phyloP scores from a whole-genome alignment of 2,797 vertebrate genomes.

The Neosalanx taihuensis region DNA sequence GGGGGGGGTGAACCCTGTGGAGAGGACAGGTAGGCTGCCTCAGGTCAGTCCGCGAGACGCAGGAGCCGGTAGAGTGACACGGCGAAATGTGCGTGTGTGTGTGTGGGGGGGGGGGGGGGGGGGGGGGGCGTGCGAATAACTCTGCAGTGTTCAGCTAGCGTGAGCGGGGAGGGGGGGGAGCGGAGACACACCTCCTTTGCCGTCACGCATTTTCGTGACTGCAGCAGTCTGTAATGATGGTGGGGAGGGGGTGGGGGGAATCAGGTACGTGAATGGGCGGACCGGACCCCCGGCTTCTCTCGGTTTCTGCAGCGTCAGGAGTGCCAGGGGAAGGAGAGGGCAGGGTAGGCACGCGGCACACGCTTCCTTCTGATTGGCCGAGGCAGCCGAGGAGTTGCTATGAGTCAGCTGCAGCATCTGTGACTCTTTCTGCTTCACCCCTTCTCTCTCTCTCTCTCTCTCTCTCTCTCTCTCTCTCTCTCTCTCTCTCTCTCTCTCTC shows the following conservation, averaged over 20 bases:
- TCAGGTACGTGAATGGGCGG: slow-evolving; percentile 41
- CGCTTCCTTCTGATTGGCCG: slow-evolving; percentile 58
- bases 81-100: not conserved
- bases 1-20: not conserved
- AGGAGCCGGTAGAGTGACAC: not conserved
- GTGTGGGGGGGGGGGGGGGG: not conserved
- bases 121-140: slow-evolving; percentile 31
- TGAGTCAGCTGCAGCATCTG: slow-evolving; percentile 66
- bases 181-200: slow-evolving; percentile 54
- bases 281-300: not conserved
- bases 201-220: slow-evolving; percentile 52
- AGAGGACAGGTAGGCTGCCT: not conserved
- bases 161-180: slow-evolving; percentile 36
- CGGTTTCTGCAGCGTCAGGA: slow-evolving; percentile 70
- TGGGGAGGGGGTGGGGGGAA: not conserved
- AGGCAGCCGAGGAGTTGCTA: slow-evolving; percentile 28
- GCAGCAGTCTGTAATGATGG: slow-evolving; percentile 40
- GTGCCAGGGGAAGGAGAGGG: slow-evolving; percentile 28
- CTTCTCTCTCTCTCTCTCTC: not conserved
- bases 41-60: not conserved
- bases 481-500: too few species aligned
- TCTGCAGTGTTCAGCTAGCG: slow-evolving; percentile 58
- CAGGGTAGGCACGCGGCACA: slow-evolving; percentile 22
- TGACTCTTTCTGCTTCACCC: not conserved
- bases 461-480: not conserved